These are phyloP conservation scores for Chloropsis hardwickii DNA, from an alignment of 2,113 vertebrate genomes.

Conservation along the genomic window DNA sequence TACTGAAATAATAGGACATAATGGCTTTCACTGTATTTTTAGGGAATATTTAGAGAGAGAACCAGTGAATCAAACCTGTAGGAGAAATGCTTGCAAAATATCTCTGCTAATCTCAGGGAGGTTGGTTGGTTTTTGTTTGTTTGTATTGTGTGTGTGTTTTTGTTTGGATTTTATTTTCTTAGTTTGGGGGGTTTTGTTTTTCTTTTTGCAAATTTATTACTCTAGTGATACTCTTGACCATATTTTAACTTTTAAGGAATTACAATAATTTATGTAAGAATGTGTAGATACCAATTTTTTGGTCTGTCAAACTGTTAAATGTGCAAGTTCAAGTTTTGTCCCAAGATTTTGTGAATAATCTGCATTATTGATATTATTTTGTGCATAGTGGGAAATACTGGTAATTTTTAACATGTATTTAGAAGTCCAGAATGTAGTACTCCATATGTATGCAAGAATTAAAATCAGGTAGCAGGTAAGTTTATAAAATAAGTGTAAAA, in stretches of 20 bases:
- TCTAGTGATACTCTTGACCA: background rate
- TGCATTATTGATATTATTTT: background rate
- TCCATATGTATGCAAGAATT: background rate
- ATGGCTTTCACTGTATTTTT: background rate
- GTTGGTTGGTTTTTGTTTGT: background rate
- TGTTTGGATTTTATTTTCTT: background rate
- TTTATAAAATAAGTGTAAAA: background rate
- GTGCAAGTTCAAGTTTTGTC: background rate
- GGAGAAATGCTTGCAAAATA: background rate
- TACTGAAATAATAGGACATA: background rate
- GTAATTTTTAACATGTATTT: background rate
- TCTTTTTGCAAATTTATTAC: background rate
- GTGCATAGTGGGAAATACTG: background rate
- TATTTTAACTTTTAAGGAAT: conserved; percentile 8
- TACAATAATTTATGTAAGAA: conserved; percentile 17
- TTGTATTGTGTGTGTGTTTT: background rate
- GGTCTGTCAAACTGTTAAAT: background rate
- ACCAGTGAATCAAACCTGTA: background rate
- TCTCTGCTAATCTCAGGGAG: background rate
- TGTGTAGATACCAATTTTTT: background rate
- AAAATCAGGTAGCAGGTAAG: background rate
- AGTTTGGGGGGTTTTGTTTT: background rate
- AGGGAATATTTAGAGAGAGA: background rate
- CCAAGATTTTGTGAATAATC: background rate
- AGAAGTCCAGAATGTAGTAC: background rate